phyloP scores from a whole-genome alignment of 1,140 invertebrate genomes.

The Pseudomyrmex flavicornis region DNA sequence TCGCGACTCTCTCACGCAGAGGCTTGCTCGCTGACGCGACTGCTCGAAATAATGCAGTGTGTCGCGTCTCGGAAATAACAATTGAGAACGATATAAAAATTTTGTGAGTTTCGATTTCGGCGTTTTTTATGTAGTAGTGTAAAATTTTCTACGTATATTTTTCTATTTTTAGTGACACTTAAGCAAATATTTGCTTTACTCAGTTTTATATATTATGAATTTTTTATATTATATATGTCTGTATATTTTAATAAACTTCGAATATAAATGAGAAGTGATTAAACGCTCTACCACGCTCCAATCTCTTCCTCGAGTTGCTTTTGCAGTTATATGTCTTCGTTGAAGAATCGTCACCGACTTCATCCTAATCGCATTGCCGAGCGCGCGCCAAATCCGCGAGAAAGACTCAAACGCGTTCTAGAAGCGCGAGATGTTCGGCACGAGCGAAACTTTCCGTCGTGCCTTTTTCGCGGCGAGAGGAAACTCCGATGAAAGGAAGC shows the following conservation, averaged over 20 bases:
- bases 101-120: neutral
- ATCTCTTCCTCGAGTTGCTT: neutral
- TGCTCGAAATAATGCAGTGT: conserved; percentile 77
- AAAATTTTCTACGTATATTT: neutral
- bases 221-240: neutral
- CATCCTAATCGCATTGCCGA: conserved; percentile 17
- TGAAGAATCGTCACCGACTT: neutral
- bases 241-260: neutral
- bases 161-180: neutral
- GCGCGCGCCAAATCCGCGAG: neutral
- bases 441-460: conserved; percentile 30
- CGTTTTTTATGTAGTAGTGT: too few species aligned
- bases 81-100: neutral
- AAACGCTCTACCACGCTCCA: neutral
- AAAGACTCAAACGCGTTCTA: conserved; percentile 10
- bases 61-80: neutral
- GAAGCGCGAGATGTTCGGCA: conserved; percentile 15
- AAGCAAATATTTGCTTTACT: too few species aligned
- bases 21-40: conserved; percentile 49
- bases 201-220: neutral
- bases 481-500: conserved; percentile 61
- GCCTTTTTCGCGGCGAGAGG: conserved; percentile 27
- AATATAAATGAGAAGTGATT: neutral
- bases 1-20: conserved; percentile 63
- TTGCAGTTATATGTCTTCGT: conserved; percentile 18